Evolutionary conservation across 1,140 invertebrate species (phyloP), one percentile per base, ranked within the genome.

Genomic region (Pseudomyrmex dendroicus): DNA sequence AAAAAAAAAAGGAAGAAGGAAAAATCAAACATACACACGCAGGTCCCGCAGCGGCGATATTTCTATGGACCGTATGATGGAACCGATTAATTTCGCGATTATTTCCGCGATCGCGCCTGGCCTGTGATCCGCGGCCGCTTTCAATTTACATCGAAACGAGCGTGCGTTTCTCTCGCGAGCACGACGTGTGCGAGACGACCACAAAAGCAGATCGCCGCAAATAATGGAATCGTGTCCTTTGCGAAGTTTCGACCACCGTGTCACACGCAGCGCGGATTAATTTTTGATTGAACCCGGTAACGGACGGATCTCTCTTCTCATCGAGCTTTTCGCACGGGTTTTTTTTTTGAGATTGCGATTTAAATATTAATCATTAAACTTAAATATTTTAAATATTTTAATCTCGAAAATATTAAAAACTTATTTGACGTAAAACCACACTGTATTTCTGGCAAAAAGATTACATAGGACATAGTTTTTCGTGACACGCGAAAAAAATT

Each of bases 101-200:
- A 80, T 70, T 72, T 56, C 46, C 17, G 59, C 59, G 73, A n/a
- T 22, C 61, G 72, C 44, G 20, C 25, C 35, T 52, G 44, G 52
- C 12, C 46, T 9, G 13, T 15, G 25, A 78, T 84, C 57, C 10
- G 25, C 46, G 72, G 52, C 62, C 62, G 64, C 46, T 84, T 84
- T 80, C 83, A 84, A 84, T 84, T 84, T 80, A 70, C 74, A 77
- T 78, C 73, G 73, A 67, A 78, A 78, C 61, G 64, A 61, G 48
- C 82, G 50, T 77, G 62, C 35, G 35, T 35, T 35, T 7, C 35
- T 76, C 52, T 83, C 62, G 48, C 73, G 67, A 62, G 25, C 25
- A 57, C 52, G 78, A 25, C 68, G 44, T 57, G 67, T 13, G 22
- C 70, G 57, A 25, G 67, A 44, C 48, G 50, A 25, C 46, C 62